Percentiles rank a stretch among this genome's conserved stretches.
Evolutionary conservation across 2,797 vertebrate genomes (phyloP).

Genomic region (Acestrorhynchus altus): DNA sequence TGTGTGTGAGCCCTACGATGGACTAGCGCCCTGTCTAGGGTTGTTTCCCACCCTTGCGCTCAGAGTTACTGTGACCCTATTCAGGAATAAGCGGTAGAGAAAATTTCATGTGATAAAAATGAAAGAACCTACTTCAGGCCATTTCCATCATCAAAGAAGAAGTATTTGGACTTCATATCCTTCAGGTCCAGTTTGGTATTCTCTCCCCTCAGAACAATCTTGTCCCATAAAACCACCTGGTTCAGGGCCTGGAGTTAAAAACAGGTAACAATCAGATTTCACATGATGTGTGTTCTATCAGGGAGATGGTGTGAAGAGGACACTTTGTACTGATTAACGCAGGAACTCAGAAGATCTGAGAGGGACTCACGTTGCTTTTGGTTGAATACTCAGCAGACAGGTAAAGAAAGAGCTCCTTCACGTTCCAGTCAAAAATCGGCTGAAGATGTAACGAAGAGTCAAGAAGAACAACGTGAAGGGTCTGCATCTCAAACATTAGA

Average conservation of each 20-base stretch:
- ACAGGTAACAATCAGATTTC: too few relatives aligned
- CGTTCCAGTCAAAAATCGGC: slow-evolving; percentile 98
- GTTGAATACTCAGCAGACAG: slow-evolving; percentile 83
- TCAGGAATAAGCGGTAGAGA: too few relatives aligned
- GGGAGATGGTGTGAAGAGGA: too few relatives aligned
- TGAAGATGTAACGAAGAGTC: slow-evolving; percentile 86
- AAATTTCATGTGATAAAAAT: neutral
- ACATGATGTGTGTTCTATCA: too few relatives aligned
- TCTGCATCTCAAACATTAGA: too few relatives aligned
- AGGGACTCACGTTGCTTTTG: slow-evolving; percentile 84
- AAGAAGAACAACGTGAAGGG: slow-evolving; percentile 72
- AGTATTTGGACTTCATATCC: slow-evolving; percentile 97
- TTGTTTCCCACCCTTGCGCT: too few relatives aligned
- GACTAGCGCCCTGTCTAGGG: too few relatives aligned
- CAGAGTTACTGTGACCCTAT: too few relatives aligned
- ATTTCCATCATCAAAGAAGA: slow-evolving; percentile 98
- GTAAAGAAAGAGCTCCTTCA: slow-evolving; percentile 97
- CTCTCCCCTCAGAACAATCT: slow-evolving; percentile 93
- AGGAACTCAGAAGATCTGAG: neutral
- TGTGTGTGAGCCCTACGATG: too few relatives aligned
- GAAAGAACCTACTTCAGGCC: slow-evolving; percentile 87
- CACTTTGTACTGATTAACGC: too few relatives aligned
- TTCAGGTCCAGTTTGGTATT: slow-evolving; percentile 88
- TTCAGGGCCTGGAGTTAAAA: slow-evolving; percentile 84
- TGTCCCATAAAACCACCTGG: slow-evolving; percentile 98